These are phyloP conservation scores for Saturnia japonica DNA, from an alignment of 2,888 invertebrate species.

Conservation along the genomic window DNA sequence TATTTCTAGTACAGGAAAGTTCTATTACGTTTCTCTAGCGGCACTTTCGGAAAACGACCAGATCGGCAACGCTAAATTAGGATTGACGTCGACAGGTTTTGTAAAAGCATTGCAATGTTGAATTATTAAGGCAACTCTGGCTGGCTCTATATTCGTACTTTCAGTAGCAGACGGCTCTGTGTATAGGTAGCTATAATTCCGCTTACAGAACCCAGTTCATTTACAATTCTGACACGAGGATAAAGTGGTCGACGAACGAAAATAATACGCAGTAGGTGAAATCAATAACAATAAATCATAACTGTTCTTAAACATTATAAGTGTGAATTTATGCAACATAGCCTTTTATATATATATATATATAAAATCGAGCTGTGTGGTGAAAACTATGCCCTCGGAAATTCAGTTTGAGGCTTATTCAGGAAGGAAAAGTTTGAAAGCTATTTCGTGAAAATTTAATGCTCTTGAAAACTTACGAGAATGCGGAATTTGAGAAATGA, in stretches of 20 bases:
- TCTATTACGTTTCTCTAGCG: conserved; percentile 78
- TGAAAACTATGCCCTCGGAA: conserved; percentile 69
- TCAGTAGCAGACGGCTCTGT: conserved; percentile 55
- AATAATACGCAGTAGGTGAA: conserved; percentile 55
- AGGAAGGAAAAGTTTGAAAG: conserved; percentile 74
- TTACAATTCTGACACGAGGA: conserved; percentile 77
- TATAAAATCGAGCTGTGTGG: conserved; percentile 57
- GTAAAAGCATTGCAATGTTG: conserved; percentile 82
- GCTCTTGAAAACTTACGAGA: conserved; percentile 70
- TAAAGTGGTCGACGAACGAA: conserved; percentile 68
- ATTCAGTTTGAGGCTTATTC: conserved; percentile 69
- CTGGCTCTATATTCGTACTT: conserved; percentile 75
- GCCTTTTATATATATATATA: conserved; percentile 51
- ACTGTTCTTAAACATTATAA: conserved; percentile 9
- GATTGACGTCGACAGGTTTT: conserved; percentile 81
- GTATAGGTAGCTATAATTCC: conserved; percentile 53
- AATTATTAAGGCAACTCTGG: conserved; percentile 79
- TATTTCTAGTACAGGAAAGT: conserved; percentile 64
- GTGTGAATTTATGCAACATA: conserved; percentile 34
- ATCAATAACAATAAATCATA: conserved; percentile 23
- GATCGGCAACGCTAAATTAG: conserved; percentile 77
- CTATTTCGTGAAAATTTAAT: conserved; percentile 79
- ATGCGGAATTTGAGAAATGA: conserved; percentile 73
- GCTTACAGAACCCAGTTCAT: conserved; percentile 70
- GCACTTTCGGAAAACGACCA: conserved; percentile 76